These are phyloP conservation scores for Molossus alvarezi DNA, from an alignment of 2,797 vertebrate species.

Conservation along the genomic window DNA sequence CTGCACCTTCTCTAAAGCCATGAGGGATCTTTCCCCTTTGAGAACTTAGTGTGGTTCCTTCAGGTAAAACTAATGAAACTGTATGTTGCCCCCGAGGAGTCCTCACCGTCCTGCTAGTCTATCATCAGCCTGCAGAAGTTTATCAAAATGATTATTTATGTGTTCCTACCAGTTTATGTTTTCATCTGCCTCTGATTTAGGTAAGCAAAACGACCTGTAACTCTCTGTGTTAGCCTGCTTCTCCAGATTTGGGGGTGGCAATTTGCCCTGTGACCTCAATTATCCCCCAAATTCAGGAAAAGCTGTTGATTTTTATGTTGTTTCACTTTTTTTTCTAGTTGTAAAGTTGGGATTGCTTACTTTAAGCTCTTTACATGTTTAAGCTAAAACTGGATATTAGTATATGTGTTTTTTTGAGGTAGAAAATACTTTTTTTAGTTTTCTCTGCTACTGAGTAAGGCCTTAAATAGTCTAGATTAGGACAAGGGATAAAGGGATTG, in stretches of 20 bases:
- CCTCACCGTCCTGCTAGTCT: not conserved
- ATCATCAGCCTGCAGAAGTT: not conserved
- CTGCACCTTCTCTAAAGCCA: too few relatives aligned
- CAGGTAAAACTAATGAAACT: not conserved
- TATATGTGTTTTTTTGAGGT: not conserved
- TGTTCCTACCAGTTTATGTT: not conserved
- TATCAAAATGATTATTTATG: not conserved
- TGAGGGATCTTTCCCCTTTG: not conserved
- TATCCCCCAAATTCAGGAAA: not conserved
- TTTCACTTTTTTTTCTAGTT: not conserved
- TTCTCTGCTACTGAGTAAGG: not conserved
- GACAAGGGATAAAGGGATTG: not conserved
- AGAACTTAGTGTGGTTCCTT: not conserved
- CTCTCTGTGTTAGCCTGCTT: not conserved
- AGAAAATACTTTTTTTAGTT: slow-evolving; percentile 20
- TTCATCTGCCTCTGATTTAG: not conserved
- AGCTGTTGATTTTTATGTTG: slow-evolving; percentile 24
- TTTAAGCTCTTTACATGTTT: not conserved
- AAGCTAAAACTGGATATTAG: not conserved
- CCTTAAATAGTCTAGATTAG: not conserved
- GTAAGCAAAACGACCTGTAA: not conserved
- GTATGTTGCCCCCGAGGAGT: not conserved
- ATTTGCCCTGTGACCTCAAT: not conserved
- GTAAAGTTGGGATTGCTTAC: not conserved
- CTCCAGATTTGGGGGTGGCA: not conserved